Conservation (phyloP, 1,140 invertebrate species). For the Drosophila yakuba region DNA sequence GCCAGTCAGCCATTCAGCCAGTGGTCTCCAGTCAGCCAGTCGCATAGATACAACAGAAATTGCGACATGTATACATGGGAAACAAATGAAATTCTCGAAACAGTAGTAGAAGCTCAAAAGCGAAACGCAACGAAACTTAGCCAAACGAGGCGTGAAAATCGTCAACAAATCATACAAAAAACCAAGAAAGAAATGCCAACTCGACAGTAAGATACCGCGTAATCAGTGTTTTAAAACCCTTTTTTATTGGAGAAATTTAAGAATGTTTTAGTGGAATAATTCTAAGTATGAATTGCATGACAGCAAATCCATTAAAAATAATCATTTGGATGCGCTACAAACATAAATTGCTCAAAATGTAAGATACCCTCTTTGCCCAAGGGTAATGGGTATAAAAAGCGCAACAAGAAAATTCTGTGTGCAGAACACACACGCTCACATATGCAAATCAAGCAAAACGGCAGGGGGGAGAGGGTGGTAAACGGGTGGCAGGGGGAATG, state of each 20-base stretch:
- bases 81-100: constrained; percentile 58
- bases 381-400: constrained; percentile 52
- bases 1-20: neutral
- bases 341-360: neutral
- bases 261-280: no score
- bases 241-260: no score
- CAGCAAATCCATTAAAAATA: neutral
- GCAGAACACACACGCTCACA: constrained; percentile 27
- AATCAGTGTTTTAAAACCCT: neutral
- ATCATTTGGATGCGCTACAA: no score
- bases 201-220: constrained; percentile 4
- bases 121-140: constrained; percentile 58
- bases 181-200: neutral
- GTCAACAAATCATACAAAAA: constrained; percentile 74
- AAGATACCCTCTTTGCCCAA: constrained; percentile 1
- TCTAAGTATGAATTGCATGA: no score
- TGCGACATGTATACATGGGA: constrained; percentile 41
- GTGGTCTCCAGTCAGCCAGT: neutral
- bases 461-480: neutral
- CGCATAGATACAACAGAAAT: constrained; percentile 35
- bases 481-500: neutral
- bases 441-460: constrained; percentile 76
- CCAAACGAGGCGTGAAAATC: constrained; percentile 80
- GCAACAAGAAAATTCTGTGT: constrained; percentile 68
- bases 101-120: constrained; percentile 55